Percentiles rank a stretch among this genome's conserved stretches.
Evolutionary conservation across 2,797 vertebrate genomes (phyloP).

Genomic region (Apodemus agrarius): DNA sequence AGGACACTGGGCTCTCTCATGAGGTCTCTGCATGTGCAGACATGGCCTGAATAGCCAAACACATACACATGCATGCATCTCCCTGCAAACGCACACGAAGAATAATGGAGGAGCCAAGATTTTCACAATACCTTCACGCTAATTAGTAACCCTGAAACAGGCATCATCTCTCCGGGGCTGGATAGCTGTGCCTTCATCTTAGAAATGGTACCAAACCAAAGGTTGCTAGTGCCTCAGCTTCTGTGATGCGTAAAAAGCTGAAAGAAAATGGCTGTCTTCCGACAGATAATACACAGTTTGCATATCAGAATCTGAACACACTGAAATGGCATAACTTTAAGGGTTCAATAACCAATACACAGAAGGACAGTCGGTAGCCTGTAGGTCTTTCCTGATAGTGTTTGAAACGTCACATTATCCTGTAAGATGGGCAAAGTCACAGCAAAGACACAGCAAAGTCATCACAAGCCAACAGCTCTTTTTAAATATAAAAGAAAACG

Average conservation of each 20-base stretch:
- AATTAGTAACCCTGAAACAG: background rate
- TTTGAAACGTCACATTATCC: background rate
- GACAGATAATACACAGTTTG: background rate
- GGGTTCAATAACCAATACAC: background rate
- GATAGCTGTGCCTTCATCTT: background rate
- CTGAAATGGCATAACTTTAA: background rate
- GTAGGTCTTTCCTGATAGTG: background rate
- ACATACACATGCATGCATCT: background rate
- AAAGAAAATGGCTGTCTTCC: background rate
- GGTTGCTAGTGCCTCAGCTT: background rate
- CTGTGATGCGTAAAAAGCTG: background rate
- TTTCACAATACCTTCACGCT: background rate
- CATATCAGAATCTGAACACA: background rate
- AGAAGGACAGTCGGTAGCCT: background rate
- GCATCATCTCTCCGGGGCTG: background rate
- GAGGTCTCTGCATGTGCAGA: background rate
- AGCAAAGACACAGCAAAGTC: no score
- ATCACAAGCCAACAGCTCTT: background rate
- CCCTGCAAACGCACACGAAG: background rate
- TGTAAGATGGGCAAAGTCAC: background rate
- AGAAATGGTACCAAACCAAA: background rate
- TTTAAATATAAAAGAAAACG: background rate
- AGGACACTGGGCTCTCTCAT: background rate
- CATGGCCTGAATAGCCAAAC: background rate
- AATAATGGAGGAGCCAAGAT: background rate